Conservation (phyloP, 23 tunicate genomes). For the Trididemnum nubilum region DNA sequence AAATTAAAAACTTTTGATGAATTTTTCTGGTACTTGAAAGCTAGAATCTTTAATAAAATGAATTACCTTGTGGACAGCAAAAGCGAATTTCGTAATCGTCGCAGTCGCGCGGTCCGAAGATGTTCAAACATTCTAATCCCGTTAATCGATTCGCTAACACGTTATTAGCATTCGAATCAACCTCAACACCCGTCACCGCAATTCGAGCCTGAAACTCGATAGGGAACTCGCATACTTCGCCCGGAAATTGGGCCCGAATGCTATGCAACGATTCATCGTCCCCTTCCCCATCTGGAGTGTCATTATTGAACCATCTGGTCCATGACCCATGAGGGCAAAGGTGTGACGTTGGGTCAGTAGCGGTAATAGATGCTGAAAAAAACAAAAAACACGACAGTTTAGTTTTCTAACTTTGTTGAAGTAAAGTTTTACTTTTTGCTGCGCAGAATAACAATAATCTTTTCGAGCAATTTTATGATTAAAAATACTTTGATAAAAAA, state of each 20-base stretch:
- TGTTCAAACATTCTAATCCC: conserved; percentile 23
- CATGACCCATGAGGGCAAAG: conserved; percentile 9
- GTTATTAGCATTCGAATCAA: neutral
- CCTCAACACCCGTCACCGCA: neutral
- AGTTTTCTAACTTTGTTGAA: too few species aligned
- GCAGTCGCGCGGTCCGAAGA: neutral
- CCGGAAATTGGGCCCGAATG: neutral
- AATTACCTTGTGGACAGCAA: conserved; percentile 29
- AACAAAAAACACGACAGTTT: too few species aligned
- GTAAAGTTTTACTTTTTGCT: too few species aligned
- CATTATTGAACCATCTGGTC: conserved; percentile 30
- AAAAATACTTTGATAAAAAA: too few species aligned
- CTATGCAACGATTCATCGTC: conserved; percentile 11
- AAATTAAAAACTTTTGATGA: too few species aligned
- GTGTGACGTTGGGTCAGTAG: neutral
- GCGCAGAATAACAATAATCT: too few species aligned
- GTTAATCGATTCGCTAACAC: neutral
- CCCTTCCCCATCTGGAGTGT: conserved; percentile 17
- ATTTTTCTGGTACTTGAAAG: too few species aligned
- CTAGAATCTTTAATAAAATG: too few species aligned
- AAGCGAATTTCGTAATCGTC: conserved; percentile 38
- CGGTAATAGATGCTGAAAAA: neutral
- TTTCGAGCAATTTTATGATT: too few species aligned
- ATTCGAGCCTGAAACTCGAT: conserved; percentile 13
- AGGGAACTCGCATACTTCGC: conserved; percentile 9